Conservation (phyloP, 2,888 invertebrate species). For the Nephrocerus scutellatus region DNA sequence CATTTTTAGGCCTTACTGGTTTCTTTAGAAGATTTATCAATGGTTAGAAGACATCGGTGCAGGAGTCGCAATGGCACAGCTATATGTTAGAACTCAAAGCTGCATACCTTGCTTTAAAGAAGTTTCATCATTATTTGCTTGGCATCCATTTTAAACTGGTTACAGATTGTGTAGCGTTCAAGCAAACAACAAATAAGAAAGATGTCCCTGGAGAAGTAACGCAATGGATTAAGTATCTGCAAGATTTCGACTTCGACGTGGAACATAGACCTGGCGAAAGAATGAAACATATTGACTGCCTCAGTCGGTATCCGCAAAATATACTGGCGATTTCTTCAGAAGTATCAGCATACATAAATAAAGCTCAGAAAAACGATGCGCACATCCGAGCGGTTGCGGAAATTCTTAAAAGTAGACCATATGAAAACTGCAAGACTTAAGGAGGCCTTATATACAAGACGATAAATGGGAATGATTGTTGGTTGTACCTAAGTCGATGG, state of each 20-base stretch:
- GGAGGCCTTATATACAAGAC: conserved; percentile 9
- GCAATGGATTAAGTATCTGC: too few relatives aligned
- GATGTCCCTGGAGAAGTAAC: conserved; percentile 23
- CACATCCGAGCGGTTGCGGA: conserved; percentile 4
- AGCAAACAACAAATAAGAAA: conserved; percentile 18
- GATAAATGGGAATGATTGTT: conserved; percentile 6
- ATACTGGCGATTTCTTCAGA: conserved; percentile 1
- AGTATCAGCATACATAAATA: background rate
- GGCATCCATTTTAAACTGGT: conserved; percentile 18
- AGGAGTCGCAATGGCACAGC: conserved; percentile 10
- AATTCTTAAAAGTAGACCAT: conserved; percentile 1
- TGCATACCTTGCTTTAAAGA: conserved; percentile 23
- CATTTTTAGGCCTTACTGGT: conserved; percentile 17
- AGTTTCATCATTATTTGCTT: conserved; percentile 28
- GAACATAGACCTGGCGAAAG: conserved; percentile 19
- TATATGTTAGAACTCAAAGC: conserved; percentile 27
- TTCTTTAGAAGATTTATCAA: conserved; percentile 15
- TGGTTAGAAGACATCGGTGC: conserved; percentile 5
- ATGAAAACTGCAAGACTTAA: too few relatives aligned
- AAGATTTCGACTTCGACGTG: conserved; percentile 20
- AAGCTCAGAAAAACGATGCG: conserved; percentile 3
- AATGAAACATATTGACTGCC: conserved; percentile 22
- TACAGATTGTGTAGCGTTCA: conserved; percentile 21
- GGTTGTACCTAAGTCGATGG: conserved; percentile 15
- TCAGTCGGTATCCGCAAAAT: conserved; percentile 13